These are phyloP conservation scores for Plebejus argus DNA, from an alignment of 2,888 invertebrate species.

Conservation along the genomic window DNA sequence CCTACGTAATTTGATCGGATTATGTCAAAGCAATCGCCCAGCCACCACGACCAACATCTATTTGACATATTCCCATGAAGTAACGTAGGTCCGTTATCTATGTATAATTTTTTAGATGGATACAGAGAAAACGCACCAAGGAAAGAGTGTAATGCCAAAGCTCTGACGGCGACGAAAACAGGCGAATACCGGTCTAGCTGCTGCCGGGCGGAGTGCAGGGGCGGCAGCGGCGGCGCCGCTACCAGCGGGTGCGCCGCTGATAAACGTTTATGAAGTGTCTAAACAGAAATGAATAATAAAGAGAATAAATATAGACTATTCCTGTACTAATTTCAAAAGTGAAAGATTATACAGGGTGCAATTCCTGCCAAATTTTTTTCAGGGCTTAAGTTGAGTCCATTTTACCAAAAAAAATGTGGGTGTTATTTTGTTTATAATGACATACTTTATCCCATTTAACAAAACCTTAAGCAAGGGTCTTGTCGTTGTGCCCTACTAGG, in stretches of 20 bases:
- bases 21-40: too few species aligned
- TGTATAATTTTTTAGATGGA: not conserved
- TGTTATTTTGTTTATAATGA: too few species aligned
- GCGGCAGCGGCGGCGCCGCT: constrained; percentile 67
- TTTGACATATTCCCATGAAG: not conserved
- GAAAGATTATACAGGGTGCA: too few species aligned
- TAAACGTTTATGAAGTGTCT: constrained; percentile 66
- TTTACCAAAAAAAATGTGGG: too few species aligned
- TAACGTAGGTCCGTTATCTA: not conserved
- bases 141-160: constrained; percentile 61
- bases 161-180: constrained; percentile 62
- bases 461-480: too few species aligned
- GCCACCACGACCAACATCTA: too few species aligned
- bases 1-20: not conserved
- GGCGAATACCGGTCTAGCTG: constrained; percentile 72
- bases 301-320: not conserved
- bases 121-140: constrained; percentile 52
- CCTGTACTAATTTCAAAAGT: too few species aligned
- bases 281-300: not conserved
- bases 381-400: too few species aligned
- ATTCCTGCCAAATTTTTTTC: too few species aligned
- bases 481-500: too few species aligned
- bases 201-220: constrained; percentile 69
- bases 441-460: too few species aligned
- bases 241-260: constrained; percentile 53